Evolutionary conservation across 2,797 vertebrate species (phyloP), one percentile per base, ranked within the genome.

Genomic region (Sardinella longiceps): DNA sequence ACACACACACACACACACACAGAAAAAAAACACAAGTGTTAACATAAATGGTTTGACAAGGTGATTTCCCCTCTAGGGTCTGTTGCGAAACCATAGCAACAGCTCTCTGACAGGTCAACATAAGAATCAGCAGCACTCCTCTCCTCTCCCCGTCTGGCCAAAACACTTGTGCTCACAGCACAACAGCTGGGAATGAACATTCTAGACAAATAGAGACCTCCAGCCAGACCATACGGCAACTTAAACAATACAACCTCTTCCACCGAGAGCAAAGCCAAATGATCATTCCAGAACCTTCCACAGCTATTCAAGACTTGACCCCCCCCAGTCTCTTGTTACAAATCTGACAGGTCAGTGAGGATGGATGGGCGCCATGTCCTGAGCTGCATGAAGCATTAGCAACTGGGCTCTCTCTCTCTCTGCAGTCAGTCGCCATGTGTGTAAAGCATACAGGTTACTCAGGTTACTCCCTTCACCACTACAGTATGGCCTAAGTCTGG

Each of bases 41-140:
- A 43, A 77, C 70, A 81, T n/a, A 81, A 56, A 53, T 33, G 48
- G 18, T 56, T 7, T 81, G 51, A 56, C 51, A 81, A 14, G 80
- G 70, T 77, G 37, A 77, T 77, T 77, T 77, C 15, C 33, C 37
- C 70, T 30, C 66, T 33, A 74, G 66, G 66, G 66, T 39, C 30
- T 77, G 20, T 23, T 77, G 39, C n/a, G 39, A 86, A 83, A 53
- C 77, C 53, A 39, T 56, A 14, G 43, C 37, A 82, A 70, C 66
- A 58, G 30, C 37, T 56, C 37, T 56, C 28, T 82, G 80, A 50
- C 51, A 74, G 74, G 80, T 33, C 81, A n/a, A 51, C 53, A 39
- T 39, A 50, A 18, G 58, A 77, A 39, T 77, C 70, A 77, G 23
- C 70, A 43, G 70, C 70, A 23, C 51, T 53, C 50, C 18, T 53